Evolutionary conservation across 92 coral and sea anemone species (phyloP).

Genomic region (Diadumene lineata): DNA sequence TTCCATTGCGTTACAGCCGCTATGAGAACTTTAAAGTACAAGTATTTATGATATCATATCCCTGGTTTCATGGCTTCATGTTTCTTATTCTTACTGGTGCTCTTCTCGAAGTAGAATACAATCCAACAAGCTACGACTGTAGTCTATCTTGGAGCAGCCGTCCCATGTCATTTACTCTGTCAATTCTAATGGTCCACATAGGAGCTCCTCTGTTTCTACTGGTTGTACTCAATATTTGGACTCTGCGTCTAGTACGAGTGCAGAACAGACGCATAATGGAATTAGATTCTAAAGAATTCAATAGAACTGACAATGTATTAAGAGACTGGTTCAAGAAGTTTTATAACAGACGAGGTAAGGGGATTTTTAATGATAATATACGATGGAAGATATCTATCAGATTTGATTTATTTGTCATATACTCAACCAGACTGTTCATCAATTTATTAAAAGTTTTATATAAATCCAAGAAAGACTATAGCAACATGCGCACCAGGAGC

Average conservation of each 20-base stretch:
- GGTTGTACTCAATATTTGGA: constrained; percentile 24
- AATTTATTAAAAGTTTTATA: too few relatives aligned
- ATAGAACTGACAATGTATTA: too few relatives aligned
- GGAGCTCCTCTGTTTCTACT: constrained; percentile 31
- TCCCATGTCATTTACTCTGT: constrained; percentile 26
- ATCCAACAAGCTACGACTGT: constrained; percentile 34
- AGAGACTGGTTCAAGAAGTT: not conserved
- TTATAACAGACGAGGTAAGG: constrained; percentile 24
- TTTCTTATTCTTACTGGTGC: constrained; percentile 25
- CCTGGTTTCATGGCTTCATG: constrained; percentile 43
- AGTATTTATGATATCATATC: constrained; percentile 35
- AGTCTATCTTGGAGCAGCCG: constrained; percentile 41
- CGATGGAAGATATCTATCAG: not conserved
- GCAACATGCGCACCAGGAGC: too few relatives aligned
- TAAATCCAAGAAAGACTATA: too few relatives aligned
- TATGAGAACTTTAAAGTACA: constrained; percentile 15
- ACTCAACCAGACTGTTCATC: not conserved
- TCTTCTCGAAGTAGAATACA: constrained; percentile 31
- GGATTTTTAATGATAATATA: too few relatives aligned
- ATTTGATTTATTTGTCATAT: not conserved
- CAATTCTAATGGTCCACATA: constrained; percentile 23
- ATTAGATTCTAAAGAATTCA: not conserved
- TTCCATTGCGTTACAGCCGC: constrained; percentile 29
- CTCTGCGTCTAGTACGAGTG: constrained; percentile 20
- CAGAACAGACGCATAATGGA: constrained; percentile 14